Evolutionary conservation across 1,140 invertebrate species (phyloP).

Genomic region (Drosophila parabipectinata): DNA sequence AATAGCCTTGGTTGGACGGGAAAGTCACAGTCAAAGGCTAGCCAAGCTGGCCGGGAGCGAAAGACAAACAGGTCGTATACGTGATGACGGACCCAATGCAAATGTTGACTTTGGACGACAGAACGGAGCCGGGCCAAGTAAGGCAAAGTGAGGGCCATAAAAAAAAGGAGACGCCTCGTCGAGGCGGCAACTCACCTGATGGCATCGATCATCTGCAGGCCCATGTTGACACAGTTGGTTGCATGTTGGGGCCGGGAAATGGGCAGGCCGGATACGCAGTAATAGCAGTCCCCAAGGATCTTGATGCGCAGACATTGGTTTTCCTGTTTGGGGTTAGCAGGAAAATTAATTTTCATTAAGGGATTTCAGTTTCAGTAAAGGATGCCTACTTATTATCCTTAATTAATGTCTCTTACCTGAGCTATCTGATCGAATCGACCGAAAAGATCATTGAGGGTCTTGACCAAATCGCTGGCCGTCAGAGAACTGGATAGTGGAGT

Average conservation of each 20-base stretch:
- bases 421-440: constrained; percentile 98
- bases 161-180: neutral
- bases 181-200: constrained; percentile 89
- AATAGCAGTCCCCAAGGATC: constrained; percentile 98
- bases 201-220: constrained; percentile 97
- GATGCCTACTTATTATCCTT: neutral
- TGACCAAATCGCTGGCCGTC: constrained; percentile 96
- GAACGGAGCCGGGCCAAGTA: neutral
- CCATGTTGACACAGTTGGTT: constrained; percentile 98
- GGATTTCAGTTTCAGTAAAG: neutral
- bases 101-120: constrained; percentile 46
- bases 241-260: constrained; percentile 96
- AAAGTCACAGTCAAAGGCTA: constrained; percentile 47
- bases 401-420: constrained; percentile 87
- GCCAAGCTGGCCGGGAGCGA: constrained; percentile 32
- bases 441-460: constrained; percentile 97
- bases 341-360: constrained; percentile 16
- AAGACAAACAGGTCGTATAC: constrained; percentile 68
- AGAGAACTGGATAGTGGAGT: constrained; percentile 96
- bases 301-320: constrained; percentile 98
- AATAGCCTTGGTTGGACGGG: constrained; percentile 32
- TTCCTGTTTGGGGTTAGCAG: constrained; percentile 87
- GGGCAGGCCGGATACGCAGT: constrained; percentile 97
- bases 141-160: neutral
- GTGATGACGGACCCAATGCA: constrained; percentile 43